Base-by-base conservation (phyloP, 2,797 vertebrate species). In the Danionella dracula region DNA sequence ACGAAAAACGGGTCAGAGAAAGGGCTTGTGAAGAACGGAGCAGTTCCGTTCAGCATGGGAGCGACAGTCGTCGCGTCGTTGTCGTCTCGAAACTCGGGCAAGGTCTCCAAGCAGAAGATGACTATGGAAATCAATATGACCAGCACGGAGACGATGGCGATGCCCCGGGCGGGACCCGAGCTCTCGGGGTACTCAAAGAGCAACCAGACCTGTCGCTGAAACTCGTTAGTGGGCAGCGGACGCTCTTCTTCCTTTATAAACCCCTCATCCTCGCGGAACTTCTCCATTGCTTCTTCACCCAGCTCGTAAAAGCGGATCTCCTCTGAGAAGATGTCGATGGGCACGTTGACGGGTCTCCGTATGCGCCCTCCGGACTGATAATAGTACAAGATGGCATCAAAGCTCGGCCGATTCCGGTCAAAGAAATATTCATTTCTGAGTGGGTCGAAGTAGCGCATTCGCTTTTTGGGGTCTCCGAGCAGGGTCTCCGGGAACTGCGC, bases 361-460 rank as follows among this genome's bases (percentile, higher is more conserved):
- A 99, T 95, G 64, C 96, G 92, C 61, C 96, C 96, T 0, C 96
- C 96, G 0, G 96, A 98, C 81, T 99, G 96, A 71, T 98, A 99
- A 83, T 98, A 99, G 74, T 99, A 98, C 6, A 99, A 91, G 73
- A 99, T 98, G 84, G 96, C 96, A 15, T 99, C 96, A 45, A 99
- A 99, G 81, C 96, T 99, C 78, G 96, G 96, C 4, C 96, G 90
- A 84, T 99, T 98, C 2, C 96, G 87, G 83, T 99, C 96, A 12
- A 99, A 99, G 66, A 99, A 99, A 82, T 99, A 98, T 73, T 99
- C 96, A n/a, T 98, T 99, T 83, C 96, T 86, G 44, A 99, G 92
- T 1, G 96, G 96, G 78, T 98, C 96, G 34, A 98, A 98, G 88
- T 99, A 98, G 23, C 95, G 86, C 94, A 98, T 96, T 77, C 96